Evolutionary conservation across 2,797 vertebrate species (phyloP), one percentile per base, ranked within the genome.

Genomic region (Bufotes viridis): DNA sequence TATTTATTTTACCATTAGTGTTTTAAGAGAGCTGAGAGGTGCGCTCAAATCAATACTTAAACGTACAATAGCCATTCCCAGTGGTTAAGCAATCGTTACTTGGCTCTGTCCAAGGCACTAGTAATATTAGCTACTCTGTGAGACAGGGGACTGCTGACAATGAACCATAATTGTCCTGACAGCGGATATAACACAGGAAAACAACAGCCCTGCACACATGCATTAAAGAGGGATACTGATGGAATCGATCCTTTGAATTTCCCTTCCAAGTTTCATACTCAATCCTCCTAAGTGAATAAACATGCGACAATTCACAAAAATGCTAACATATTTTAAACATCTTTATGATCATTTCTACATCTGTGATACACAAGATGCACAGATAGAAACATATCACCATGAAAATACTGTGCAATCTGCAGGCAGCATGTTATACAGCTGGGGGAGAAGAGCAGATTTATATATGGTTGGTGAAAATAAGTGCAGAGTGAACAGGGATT

Each of bases 1-100:
- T 88, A 88, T 88, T 88, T 88, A 88, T 88, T 84, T 80, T 84
- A 79, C 87, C 76, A 85, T 88, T 81, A 88, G 82, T 24, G 26
- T 70, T 63, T 51, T 69, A 74, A 60, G 81, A 87, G 69, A 18
- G 42, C 49, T 1, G 49, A 55, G 53, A 55, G 65, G 74, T 80
- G 57, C 57, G 7, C 24, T 63, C 76, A 63, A 57, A 85, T 88
- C 82, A 81, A 81, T 88, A 75, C 22, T 22, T 57, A 72, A 61
- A 61, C 51, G 82, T n/a, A 53, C 57, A 51, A 15, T 51, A 53
- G 58, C 49, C 53, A 70, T 80, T 58, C 53, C 69, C 63, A 58
- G n/a, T 79, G 60, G 80, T 76, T 70, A 55, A 42, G 53, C 75
- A 85, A 80, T 85, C 75, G 79, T 88, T 85, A 88, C 42, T 58